Evolutionary conservation across 2,797 vertebrate genomes (phyloP), one percentile per base, ranked within the genome.

Genomic region (Pitangus sulphuratus): DNA sequence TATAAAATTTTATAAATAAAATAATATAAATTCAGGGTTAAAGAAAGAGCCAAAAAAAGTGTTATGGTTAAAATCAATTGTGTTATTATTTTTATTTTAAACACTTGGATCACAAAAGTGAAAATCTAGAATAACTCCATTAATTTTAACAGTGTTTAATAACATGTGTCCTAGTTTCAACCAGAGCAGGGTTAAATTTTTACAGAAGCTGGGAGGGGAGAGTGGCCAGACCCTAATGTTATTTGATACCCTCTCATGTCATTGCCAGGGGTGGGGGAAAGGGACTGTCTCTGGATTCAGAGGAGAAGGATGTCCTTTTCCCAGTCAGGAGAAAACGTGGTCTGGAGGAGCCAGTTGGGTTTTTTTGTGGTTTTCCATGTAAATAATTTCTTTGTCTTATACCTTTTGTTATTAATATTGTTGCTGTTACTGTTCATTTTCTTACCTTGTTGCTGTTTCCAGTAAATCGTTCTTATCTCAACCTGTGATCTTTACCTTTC

Each of bases 171-270:
- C 17, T 35, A 3, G 15, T 47, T 68, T 68, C 6, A 33, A 12
- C 17, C 33, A 66, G 39, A 11, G 30, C 6, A 15, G 20, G 25
- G 19, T 65, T 65, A 58, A 39, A 9, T 30, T 58, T 51, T 58
- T 33, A 6, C 17, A 14, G 6, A 7, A 33, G 5, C 1, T 12
- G 31, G 25, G 22, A 56, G 15, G 7, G 4, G 4, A 18, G n/a
- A 1, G 1, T 24, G 18, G 7, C 12, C 25, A 28, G 31, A 11
- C 5, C n/a, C 7, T 13, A 14, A 6, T 28, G 8, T 37, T 56
- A 12, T 42, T 56, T 0, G 0, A n/a, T 42, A 26, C 1, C 13
- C 31, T 26, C 15, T 48, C 8, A 15, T 8, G 4, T 13, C 15
- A 44, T 44, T 28, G 4, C 11, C 24, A 21, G 24, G 5, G 19